Percentiles rank a stretch among this genome's conserved stretches.
These are phyloP conservation scores for Wasmannia auropunctata DNA, from an alignment of 1,140 invertebrate genomes.

Conservation along the genomic window DNA sequence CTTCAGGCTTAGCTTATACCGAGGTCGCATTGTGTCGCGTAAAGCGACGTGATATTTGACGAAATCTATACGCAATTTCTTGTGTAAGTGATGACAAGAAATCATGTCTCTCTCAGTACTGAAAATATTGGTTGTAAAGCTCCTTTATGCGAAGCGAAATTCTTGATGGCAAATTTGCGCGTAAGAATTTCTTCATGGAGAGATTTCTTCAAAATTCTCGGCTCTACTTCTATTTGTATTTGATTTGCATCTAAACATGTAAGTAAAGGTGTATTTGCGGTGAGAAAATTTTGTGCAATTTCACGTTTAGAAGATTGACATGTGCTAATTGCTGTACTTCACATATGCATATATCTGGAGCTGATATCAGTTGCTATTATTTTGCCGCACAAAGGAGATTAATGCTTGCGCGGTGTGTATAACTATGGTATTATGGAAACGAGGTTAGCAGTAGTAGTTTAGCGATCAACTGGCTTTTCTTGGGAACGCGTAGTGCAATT, in stretches of 20 bases:
- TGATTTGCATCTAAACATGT: not conserved
- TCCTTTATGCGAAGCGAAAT: not conserved
- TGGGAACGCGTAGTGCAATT: constrained; percentile 52
- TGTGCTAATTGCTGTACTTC: constrained; percentile 28
- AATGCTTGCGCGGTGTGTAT: constrained; percentile 52
- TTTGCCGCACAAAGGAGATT: constrained; percentile 62
- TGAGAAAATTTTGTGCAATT: constrained; percentile 2
- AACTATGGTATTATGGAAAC: constrained; percentile 59
- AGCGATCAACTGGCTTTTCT: constrained; percentile 61
- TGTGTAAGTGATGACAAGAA: not conserved
- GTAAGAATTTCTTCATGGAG: not conserved
- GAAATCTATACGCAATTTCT: constrained; percentile 22
- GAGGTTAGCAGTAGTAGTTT: constrained; percentile 57
- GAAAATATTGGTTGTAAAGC: not conserved
- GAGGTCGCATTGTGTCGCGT: not conserved
- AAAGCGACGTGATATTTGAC: constrained; percentile 20
- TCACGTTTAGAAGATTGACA: not conserved
- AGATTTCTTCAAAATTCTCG: not conserved
- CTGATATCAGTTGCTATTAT: constrained; percentile 48
- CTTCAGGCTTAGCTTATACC: constrained; percentile 19
- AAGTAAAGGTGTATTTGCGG: not conserved
- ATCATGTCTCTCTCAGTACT: not conserved
- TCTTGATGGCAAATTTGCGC: not conserved
- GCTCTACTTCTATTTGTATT: not conserved
- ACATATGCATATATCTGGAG: not conserved